Evolutionary conservation across 2,797 vertebrate genomes (phyloP).

Genomic region (Calcarius lapponicus): DNA sequence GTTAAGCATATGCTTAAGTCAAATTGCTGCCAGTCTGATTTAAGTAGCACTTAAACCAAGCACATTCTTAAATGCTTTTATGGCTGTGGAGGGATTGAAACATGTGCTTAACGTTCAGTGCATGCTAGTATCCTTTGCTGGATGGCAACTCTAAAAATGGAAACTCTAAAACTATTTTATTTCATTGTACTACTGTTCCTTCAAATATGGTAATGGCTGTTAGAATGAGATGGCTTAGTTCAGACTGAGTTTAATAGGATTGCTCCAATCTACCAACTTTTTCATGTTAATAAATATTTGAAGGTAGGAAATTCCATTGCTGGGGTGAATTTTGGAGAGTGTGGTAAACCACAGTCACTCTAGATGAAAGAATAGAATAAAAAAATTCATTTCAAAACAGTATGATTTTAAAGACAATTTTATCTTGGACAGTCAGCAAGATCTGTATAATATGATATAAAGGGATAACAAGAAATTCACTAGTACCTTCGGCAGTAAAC

Average conservation of each 20-base stretch:
- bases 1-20: constrained; percentile 29
- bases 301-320: background rate
- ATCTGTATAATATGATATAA: background rate
- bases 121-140: background rate
- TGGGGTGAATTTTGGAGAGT: background rate
- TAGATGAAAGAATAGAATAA: background rate
- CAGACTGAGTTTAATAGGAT: background rate
- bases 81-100: background rate
- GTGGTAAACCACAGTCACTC: background rate
- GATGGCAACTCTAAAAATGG: background rate
- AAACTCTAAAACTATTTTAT: background rate
- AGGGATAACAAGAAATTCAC: background rate
- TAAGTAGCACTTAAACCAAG: constrained; percentile 11
- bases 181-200: background rate
- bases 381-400: background rate
- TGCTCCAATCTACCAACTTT: background rate
- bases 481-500: background rate
- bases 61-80: background rate
- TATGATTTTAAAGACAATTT: background rate
- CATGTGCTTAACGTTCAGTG: background rate
- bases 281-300: background rate
- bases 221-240: background rate
- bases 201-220: background rate
- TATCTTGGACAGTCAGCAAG: background rate
- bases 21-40: constrained; percentile 25